Conservation (phyloP, 1,140 invertebrate genomes). For the Ceratitis capitata region DNA sequence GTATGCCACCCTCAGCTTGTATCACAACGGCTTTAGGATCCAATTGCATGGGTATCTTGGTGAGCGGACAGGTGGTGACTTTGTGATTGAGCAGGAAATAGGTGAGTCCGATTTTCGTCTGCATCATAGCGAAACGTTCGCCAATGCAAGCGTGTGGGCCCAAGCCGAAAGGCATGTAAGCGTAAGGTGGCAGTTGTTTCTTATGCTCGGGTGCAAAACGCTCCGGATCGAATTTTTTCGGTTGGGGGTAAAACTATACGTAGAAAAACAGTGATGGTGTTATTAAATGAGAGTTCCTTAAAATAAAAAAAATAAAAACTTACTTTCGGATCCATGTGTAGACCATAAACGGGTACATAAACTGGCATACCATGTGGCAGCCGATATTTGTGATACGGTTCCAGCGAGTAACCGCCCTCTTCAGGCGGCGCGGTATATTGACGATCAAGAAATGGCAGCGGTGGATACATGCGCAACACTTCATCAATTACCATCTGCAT, state of each 20-base stretch:
- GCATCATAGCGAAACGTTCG: slow-evolving; percentile 61
- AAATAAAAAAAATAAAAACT: neutral
- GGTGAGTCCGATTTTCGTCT: slow-evolving; percentile 58
- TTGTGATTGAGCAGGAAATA: slow-evolving; percentile 57
- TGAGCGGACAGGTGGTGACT: slow-evolving; percentile 52
- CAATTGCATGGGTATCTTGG: slow-evolving; percentile 52
- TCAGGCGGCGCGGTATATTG: slow-evolving; percentile 53
- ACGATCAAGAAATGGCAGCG: slow-evolving; percentile 69
- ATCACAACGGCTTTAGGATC: slow-evolving; percentile 57
- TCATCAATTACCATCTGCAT: slow-evolving; percentile 66
- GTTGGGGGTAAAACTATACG: slow-evolving; percentile 73
- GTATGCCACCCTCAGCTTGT: slow-evolving; percentile 56
- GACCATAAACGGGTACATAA: slow-evolving; percentile 56
- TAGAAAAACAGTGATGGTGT: slow-evolving; percentile 53
- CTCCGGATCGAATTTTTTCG: slow-evolving; percentile 74
- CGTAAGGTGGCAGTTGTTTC: slow-evolving; percentile 66
- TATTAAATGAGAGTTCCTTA: neutral
- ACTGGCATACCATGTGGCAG: slow-evolving; percentile 58
- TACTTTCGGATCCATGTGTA: slow-evolving; percentile 61
- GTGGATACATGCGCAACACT: slow-evolving; percentile 70
- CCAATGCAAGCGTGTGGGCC: slow-evolving; percentile 82
- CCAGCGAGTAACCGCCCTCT: slow-evolving; percentile 46
- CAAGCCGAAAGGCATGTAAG: slow-evolving; percentile 82
- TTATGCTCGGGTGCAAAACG: slow-evolving; percentile 69
- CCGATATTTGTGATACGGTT: slow-evolving; percentile 50